Evolutionary conservation across 2,113 vertebrate species (phyloP).

Genomic region (Balaeniceps rex): DNA sequence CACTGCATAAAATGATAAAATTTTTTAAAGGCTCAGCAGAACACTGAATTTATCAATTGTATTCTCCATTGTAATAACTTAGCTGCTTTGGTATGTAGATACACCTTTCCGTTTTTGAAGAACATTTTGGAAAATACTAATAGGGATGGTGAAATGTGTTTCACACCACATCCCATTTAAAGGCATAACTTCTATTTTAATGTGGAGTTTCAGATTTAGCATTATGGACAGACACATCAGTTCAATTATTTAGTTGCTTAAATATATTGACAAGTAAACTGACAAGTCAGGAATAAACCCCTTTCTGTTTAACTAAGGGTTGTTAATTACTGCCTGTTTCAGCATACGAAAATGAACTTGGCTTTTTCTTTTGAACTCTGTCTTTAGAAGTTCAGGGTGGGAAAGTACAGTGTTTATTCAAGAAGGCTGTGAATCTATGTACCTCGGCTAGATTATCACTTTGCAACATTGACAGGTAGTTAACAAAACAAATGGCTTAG

Average conservation of each 20-base stretch:
- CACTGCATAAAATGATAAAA: neutral
- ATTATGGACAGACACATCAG: neutral
- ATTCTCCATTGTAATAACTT: neutral
- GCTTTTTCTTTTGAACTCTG: constrained; percentile 54
- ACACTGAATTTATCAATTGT: neutral
- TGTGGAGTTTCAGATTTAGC: neutral
- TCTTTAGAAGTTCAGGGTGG: constrained; percentile 65
- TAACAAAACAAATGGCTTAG: constrained; percentile 85
- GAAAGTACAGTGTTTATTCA: constrained; percentile 62
- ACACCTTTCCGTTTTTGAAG: neutral
- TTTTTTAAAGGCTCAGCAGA: neutral
- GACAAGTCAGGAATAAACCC: neutral
- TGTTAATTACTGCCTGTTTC: constrained; percentile 16
- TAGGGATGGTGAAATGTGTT: neutral
- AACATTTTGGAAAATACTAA: neutral
- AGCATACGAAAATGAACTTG: constrained; percentile 51
- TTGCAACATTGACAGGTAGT: constrained; percentile 81
- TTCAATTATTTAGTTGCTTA: neutral
- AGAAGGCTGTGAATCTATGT: constrained; percentile 49
- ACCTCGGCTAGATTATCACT: constrained; percentile 73
- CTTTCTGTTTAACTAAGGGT: neutral
- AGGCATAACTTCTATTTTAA: neutral
- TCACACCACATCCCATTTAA: neutral
- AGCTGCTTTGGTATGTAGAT: neutral
- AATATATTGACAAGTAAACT: neutral